Evolutionary conservation across 2,888 invertebrate species (phyloP), one percentile per base, ranked within the genome.

Genomic region (Cantharis lateralis): DNA sequence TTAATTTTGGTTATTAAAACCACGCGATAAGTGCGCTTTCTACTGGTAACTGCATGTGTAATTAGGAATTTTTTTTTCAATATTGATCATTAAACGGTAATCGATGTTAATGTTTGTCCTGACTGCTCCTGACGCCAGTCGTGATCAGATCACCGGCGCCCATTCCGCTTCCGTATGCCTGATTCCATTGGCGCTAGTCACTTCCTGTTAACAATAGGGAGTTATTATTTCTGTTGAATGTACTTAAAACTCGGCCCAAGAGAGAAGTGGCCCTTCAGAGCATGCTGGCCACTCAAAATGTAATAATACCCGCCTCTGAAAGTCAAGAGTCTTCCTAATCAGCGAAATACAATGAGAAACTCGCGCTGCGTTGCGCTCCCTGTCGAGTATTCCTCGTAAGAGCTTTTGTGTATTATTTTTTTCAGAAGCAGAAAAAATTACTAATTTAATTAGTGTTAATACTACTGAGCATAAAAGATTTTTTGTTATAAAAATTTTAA

Each of bases 281-380:
- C 82, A 83, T 84, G 84, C 82, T 84, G 83, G 83, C 82, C 83
- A 84, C 85, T 85, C 82, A 84, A 85, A 80, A 75, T 81, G 80
- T 79, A 84, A 85, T 84, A 85, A 85, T 84, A 81, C 82, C 82
- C 81, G 82, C 82, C 82, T 81, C 81, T 80, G 79, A 77, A 79
- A 79, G 80, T 81, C 80, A 80, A 83, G 84, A 79, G 83, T 82
- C 82, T 82, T 83, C 83, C 83, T 83, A 83, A 83, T 83, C 83
- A 83, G 81, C 73, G 75, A 82, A 83, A 82, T 77, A 84, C 83
- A 84, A 84, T 83, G 79, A 72, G 78, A 77, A 76, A 78, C 79
- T 80, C 79, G 79, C 73, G 76, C 76, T 68, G 80, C 76, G 78
- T 77, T 78, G 71, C 80, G 76, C 68, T 78, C 78, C 77, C 79